Evolutionary conservation across 2,888 invertebrate species (phyloP).

Genomic region (Empis stercorea): DNA sequence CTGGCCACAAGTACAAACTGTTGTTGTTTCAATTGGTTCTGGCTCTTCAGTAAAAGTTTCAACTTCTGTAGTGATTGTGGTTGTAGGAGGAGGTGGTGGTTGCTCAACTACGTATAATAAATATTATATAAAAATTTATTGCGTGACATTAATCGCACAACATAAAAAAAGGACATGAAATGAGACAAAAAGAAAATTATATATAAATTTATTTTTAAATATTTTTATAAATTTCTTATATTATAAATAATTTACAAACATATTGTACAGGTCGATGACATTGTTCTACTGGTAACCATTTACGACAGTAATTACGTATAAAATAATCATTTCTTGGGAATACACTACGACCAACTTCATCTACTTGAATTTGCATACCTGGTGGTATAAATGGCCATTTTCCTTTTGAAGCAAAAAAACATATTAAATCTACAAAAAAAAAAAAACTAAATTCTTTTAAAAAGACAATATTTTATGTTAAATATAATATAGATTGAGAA

Average conservation of each 20-base stretch:
- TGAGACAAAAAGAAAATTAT: too few relatives aligned
- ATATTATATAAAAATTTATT: background rate
- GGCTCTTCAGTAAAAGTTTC: constrained; percentile 18
- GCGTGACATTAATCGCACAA: too few relatives aligned
- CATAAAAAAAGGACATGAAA: too few relatives aligned
- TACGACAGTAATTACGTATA: constrained; percentile 28
- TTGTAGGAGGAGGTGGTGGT: constrained; percentile 10
- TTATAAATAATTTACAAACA: constrained; percentile 18
- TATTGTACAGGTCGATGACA: constrained; percentile 25
- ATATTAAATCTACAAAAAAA: constrained; percentile 26
- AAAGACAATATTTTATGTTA: background rate
- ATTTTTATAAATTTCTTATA: background rate
- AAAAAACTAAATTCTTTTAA: background rate
- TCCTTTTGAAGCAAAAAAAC: constrained; percentile 33
- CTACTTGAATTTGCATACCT: constrained; percentile 29
- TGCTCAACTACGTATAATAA: background rate
- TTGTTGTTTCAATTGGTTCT: background rate
- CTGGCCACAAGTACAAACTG: background rate
- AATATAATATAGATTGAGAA: background rate
- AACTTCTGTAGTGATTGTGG: constrained; percentile 18
- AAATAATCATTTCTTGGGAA: constrained; percentile 28
- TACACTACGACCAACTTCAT: constrained; percentile 25
- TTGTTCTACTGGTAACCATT: constrained; percentile 31
- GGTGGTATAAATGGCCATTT: constrained; percentile 35
- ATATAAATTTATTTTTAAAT: too few relatives aligned